Conservation (phyloP, 2,888 invertebrate species). For the Yponomeuta malinellus region DNA sequence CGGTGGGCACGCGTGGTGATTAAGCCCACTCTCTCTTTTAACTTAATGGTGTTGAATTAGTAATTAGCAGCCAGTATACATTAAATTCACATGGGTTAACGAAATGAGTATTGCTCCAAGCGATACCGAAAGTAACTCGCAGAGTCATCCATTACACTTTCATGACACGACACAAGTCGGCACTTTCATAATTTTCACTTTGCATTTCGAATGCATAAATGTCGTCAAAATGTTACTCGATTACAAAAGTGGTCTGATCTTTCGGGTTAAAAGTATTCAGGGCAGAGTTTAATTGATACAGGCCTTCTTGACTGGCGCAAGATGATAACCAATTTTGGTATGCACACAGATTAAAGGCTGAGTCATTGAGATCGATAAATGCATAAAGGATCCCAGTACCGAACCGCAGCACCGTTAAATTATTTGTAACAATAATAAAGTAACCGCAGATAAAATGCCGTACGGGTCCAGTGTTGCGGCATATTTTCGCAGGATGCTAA, state of each 20-base stretch:
- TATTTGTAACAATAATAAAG: too few relatives aligned
- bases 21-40: too few relatives aligned
- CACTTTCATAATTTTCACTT: slow-evolving; percentile 10
- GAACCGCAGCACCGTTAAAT: too few relatives aligned
- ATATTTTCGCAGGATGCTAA: slow-evolving; percentile 5
- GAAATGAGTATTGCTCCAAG: neutral
- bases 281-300: neutral
- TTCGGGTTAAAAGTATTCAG: neutral
- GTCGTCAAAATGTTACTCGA: neutral
- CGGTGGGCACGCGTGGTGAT: too few relatives aligned
- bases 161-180: neutral
- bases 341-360: neutral
- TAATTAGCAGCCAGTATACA: too few relatives aligned
- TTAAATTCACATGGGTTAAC: neutral
- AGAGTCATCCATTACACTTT: neutral
- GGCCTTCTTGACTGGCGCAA: too few relatives aligned
- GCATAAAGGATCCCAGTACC: too few relatives aligned
- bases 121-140: neutral
- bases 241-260: slow-evolving; percentile 1
- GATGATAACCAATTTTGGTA: neutral
- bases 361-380: neutral
- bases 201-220: slow-evolving; percentile 2
- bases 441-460: too few relatives aligned
- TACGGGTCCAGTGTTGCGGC: neutral
- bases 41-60: too few relatives aligned